phyloP scores from a whole-genome alignment of 2,113 vertebrate species.

The Spheniscus mendiculus region DNA sequence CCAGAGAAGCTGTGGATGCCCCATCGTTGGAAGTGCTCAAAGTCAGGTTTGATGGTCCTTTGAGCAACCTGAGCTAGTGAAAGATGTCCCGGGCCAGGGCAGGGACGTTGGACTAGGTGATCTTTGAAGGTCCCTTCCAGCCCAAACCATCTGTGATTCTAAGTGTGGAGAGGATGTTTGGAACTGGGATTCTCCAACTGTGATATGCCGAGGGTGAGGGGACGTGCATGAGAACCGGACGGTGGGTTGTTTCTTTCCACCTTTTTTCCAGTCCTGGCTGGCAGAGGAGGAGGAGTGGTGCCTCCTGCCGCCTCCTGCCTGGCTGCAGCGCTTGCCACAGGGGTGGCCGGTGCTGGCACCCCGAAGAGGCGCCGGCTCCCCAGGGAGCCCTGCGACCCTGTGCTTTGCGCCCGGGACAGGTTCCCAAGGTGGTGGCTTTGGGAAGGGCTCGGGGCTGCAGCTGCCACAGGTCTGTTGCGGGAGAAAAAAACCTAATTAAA shows the following conservation, averaged over 20 bases:
- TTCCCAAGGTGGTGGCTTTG: not conserved
- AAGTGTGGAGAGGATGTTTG: not conserved
- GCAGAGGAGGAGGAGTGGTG: not conserved
- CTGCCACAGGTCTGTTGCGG: not conserved
- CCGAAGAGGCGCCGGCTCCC: fast-evolving
- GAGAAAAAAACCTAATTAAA: not conserved
- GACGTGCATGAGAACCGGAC: fast-evolving
- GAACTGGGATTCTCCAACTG: not conserved
- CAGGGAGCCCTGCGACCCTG: fast-evolving
- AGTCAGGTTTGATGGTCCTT: not conserved
- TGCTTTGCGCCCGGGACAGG: not conserved
- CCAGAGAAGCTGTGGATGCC: not conserved
- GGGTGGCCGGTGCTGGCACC: not conserved
- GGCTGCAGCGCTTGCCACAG: not conserved
- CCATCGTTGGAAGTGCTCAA: not conserved
- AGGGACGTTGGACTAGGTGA: not conserved
- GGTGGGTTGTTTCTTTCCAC: not conserved
- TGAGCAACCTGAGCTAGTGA: not conserved
- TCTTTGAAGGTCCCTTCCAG: not conserved
- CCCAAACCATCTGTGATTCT: not conserved
- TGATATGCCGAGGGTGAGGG: not conserved
- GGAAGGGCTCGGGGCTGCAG: not conserved
- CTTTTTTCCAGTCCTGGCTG: not conserved
- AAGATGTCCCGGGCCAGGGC: no score
- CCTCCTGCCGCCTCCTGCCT: not conserved